These are phyloP conservation scores for Dioctria linearis DNA, from an alignment of 2,888 invertebrate species.

Conservation along the genomic window DNA sequence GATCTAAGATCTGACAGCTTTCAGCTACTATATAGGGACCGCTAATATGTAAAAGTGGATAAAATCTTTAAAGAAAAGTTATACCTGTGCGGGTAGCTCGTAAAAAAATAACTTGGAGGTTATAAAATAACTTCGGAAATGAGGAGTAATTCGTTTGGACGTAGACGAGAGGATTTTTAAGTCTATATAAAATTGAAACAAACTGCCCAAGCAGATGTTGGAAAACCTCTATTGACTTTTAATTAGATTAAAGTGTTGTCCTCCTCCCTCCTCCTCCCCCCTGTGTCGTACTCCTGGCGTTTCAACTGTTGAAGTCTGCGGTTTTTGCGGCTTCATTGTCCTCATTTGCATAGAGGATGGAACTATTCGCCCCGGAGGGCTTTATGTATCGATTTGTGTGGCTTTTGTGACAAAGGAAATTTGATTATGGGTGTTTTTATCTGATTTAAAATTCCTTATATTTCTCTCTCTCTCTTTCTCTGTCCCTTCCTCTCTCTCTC, in stretches of 20 bases:
- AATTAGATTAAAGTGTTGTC: background rate
- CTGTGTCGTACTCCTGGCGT: background rate
- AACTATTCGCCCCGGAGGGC: background rate
- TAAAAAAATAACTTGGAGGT: background rate
- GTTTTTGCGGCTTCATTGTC: background rate
- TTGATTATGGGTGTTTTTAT: slow-evolving; percentile 21
- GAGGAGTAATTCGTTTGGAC: background rate
- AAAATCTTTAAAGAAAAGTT: too few species aligned
- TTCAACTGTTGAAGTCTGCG: background rate
- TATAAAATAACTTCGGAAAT: background rate
- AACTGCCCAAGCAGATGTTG: background rate
- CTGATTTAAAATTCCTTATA: background rate
- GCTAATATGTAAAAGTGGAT: too few species aligned
- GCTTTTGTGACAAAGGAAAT: background rate
- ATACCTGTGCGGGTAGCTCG: background rate
- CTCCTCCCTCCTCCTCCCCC: too few species aligned
- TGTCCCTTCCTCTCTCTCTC: too few species aligned
- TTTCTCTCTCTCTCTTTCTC: background rate
- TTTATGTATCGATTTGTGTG: background rate
- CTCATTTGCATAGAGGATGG: too few species aligned
- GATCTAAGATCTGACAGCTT: too few species aligned
- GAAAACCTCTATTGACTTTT: slow-evolving; percentile 30
- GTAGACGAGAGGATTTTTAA: background rate
- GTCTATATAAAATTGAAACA: slow-evolving; percentile 12
- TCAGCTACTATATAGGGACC: too few species aligned